phyloP scores from a whole-genome alignment of 2,797 vertebrate species.

The Siniperca obscura region DNA sequence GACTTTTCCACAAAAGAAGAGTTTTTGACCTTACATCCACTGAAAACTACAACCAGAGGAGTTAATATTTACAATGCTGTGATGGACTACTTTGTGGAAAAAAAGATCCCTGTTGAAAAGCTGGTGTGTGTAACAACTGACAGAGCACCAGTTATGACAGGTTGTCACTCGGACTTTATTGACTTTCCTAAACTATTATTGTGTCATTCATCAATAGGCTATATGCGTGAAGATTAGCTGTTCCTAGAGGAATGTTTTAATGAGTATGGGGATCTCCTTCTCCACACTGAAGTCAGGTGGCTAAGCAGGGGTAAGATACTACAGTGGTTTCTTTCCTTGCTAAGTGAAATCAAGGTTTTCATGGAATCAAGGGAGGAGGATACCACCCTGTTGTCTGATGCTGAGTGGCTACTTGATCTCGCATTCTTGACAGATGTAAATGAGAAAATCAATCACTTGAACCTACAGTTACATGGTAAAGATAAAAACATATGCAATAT shows the following conservation, averaged over 20 bases:
- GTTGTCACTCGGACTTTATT: too few relatives aligned
- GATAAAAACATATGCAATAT: too few relatives aligned
- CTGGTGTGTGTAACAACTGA: too few relatives aligned
- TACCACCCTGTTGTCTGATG: conserved; percentile 25
- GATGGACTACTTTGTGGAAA: too few relatives aligned
- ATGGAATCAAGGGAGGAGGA: conserved; percentile 35
- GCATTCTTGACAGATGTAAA: conserved; percentile 52
- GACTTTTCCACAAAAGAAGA: too few relatives aligned
- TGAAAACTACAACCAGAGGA: too few relatives aligned
- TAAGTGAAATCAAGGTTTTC: conserved; percentile 47
- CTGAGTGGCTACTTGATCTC: conserved; percentile 41
- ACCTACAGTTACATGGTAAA: too few relatives aligned
- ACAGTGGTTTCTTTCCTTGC: conserved; percentile 34
- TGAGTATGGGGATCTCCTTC: neutral
- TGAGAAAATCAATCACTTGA: conserved; percentile 15
- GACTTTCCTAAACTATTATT: too few relatives aligned
- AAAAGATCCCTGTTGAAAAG: too few relatives aligned
- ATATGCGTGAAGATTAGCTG: conserved; percentile 1
- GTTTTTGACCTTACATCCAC: too few relatives aligned
- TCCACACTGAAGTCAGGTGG: neutral
- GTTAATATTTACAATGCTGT: too few relatives aligned
- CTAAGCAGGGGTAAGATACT: conserved; percentile 7
- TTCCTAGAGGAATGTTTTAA: conserved; percentile 3
- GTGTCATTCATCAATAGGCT: neutral
- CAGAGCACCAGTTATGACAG: too few relatives aligned